These are phyloP conservation scores for Oryzias sinensis DNA, from an alignment of 2,797 vertebrate genomes.

Conservation along the genomic window DNA sequence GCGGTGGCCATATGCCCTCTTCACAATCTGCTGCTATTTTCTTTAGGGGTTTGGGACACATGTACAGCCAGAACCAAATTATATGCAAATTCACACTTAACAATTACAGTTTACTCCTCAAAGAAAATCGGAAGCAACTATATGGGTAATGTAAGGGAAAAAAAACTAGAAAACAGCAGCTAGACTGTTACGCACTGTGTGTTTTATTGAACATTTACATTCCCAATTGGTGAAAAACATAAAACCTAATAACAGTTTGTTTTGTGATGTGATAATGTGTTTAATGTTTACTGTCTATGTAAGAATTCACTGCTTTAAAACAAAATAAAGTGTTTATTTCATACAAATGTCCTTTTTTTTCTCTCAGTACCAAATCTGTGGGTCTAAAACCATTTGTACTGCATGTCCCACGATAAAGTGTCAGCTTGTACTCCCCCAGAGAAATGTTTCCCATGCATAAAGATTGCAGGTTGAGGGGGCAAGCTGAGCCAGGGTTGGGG, in stretches of 20 bases:
- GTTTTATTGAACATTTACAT: too few relatives aligned
- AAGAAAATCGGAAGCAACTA: too few relatives aligned
- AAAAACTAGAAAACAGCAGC: too few relatives aligned
- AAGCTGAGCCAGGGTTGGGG: constrained; percentile 46
- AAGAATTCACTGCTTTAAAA: too few relatives aligned
- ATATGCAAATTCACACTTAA: not conserved
- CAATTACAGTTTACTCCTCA: too few relatives aligned
- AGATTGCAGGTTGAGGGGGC: constrained; percentile 23
- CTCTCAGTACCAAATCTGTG: constrained; percentile 9
- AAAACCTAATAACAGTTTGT: too few relatives aligned
- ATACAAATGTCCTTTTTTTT: not conserved
- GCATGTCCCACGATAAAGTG: constrained; percentile 50
- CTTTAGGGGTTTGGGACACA: constrained; percentile 32
- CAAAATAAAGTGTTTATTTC: not conserved
- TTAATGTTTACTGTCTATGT: too few relatives aligned
- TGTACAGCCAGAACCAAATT: constrained; percentile 17
- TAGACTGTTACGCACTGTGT: too few relatives aligned
- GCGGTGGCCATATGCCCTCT: constrained; percentile 57
- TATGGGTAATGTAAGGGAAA: too few relatives aligned
- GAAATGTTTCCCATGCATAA: constrained; percentile 33
- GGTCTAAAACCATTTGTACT: constrained; percentile 11
- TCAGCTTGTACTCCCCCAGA: constrained; percentile 22
- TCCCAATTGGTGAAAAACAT: too few relatives aligned
- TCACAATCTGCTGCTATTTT: constrained; percentile 43
- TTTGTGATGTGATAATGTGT: too few relatives aligned